Evolutionary conservation across 2,113 vertebrate species (phyloP).

Genomic region (Phylloscopus trochilus): DNA sequence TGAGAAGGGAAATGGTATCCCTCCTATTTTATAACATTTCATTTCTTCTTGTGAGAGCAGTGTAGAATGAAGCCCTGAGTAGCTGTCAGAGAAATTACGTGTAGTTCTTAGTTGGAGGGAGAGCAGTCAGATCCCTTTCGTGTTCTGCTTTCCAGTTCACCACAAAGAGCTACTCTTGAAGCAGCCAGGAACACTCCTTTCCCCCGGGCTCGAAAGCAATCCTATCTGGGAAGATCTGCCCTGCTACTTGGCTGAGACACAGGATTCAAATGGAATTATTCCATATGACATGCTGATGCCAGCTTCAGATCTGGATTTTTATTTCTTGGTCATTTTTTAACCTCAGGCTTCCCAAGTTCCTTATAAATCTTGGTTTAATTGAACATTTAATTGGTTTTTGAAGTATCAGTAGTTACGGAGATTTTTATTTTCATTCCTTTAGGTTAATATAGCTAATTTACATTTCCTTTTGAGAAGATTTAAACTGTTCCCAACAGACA

Average conservation of each 20-base stretch:
- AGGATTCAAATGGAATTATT: constrained; percentile 53
- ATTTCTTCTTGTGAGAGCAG: neutral
- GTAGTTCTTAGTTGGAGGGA: neutral
- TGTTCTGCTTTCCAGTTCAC: constrained; percentile 41
- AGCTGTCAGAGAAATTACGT: neutral
- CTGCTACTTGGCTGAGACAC: constrained; percentile 44
- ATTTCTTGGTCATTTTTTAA: constrained; percentile 32
- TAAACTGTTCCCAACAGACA: neutral
- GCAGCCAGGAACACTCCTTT: constrained; percentile 49
- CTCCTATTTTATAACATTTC: neutral
- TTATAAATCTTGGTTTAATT: constrained; percentile 7
- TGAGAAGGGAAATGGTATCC: neutral
- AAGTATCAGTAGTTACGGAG: neutral
- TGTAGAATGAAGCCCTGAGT: neutral
- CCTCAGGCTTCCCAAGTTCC: neutral
- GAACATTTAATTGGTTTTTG: neutral
- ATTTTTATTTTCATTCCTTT: constrained; percentile 4
- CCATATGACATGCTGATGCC: constrained; percentile 47
- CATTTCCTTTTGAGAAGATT: neutral
- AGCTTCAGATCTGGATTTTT: constrained; percentile 43
- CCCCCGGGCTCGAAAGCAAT: constrained; percentile 48
- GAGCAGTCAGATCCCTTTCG: neutral
- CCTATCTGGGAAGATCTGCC: constrained; percentile 59
- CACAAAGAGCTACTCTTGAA: constrained; percentile 36
- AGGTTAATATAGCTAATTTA: neutral